Base-by-base conservation (phyloP, 1,140 invertebrate genomes). In the Papilio polytes region DNA sequence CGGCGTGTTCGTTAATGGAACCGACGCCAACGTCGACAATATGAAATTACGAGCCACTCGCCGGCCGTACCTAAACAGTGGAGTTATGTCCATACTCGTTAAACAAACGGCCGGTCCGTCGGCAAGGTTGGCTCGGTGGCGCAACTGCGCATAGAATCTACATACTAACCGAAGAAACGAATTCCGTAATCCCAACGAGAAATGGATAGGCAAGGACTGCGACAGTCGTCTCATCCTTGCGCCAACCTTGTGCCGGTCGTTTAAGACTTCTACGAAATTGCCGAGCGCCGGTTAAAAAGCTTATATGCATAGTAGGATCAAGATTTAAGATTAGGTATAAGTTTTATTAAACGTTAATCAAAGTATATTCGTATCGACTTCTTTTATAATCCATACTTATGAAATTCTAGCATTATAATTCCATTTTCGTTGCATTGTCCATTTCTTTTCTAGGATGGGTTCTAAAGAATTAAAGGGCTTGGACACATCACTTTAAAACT, bases 91-190 rank as follows among this genome's bases (percentile, higher is more conserved):
- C 87, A 83, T 87, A 87, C 84, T 86, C 84, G 85, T 85, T 86
- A 91, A 88, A 87, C 85, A 88, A 92, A 91, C 84, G 84, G 80
- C 85, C 84, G 83, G 78, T 82, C 46, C 80, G 82, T 82, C 86
- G 59, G 83, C 85, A 91, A 90, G 91, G 88, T 91, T 92, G 84
- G 85, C 83, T 83, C 74, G 85, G 85, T 91, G 89, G 86, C 83
- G 87, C 85, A 91, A 91, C 79, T 81, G 74, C 51, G 72, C 73
- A 85, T 80, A 76, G 82, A 72, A 82, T 66, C 74, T 82, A 74
- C 81, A 70, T 77, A 81, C 63, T 81, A 66, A 81, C 80, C 48
- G 44, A 76, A 76, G 46, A 76, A 44, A 53, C 46, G 74, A 12
- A 76, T 53, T 76, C 44, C 74, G 74, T 76, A 51, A 76, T 76